Conservation (phyloP, 1,140 invertebrate genomes). For the Bombus impatiens region DNA sequence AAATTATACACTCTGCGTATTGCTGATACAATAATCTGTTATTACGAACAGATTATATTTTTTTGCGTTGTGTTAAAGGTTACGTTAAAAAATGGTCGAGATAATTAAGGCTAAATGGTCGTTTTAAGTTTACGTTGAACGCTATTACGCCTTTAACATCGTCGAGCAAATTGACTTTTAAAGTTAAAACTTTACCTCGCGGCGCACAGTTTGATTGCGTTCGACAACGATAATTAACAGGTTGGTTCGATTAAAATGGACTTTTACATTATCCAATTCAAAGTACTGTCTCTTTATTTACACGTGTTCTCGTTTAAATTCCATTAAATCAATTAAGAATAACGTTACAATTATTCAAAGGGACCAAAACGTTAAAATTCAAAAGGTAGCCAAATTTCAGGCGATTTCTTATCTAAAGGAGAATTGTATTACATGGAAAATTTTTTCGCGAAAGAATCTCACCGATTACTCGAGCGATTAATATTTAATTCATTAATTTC, state of each 20-base stretch:
- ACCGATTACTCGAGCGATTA: too few relatives aligned
- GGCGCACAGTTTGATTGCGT: background rate
- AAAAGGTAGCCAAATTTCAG: too few relatives aligned
- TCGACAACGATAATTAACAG: background rate
- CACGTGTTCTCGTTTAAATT: background rate
- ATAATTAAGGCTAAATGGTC: background rate
- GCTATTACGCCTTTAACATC: background rate
- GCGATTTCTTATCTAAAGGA: too few relatives aligned
- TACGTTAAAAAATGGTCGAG: background rate
- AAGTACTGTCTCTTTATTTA: background rate
- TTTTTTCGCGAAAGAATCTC: too few relatives aligned
- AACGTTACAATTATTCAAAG: too few relatives aligned
- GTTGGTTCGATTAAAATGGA: background rate
- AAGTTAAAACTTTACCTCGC: background rate
- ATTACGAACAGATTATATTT: too few relatives aligned
- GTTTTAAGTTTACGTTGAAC: background rate
- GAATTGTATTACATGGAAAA: too few relatives aligned
- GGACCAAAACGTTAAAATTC: too few relatives aligned
- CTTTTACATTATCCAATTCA: background rate
- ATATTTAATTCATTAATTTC: too few relatives aligned
- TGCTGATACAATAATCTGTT: too few relatives aligned
- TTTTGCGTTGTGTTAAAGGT: too few relatives aligned
- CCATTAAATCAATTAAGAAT: background rate
- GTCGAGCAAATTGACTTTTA: background rate
- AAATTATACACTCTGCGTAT: too few relatives aligned